Percentiles rank a stretch among this genome's conserved stretches.
Evolutionary conservation across 2,888 invertebrate genomes (phyloP).

Genomic region (Amphipyra tragopoginis): DNA sequence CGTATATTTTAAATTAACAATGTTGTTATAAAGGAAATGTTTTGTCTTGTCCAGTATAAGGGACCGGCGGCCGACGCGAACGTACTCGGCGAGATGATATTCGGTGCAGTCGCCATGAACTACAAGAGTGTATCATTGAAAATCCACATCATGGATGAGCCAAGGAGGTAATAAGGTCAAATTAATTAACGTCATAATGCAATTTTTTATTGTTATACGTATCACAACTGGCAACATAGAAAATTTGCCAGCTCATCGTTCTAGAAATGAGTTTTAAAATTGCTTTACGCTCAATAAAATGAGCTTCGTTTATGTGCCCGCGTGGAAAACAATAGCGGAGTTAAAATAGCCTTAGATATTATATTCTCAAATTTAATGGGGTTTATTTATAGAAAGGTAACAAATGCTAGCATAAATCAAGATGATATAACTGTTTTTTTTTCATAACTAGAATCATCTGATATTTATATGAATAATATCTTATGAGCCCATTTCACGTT

Average conservation of each 20-base stretch:
- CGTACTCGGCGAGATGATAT: conserved; percentile 96
- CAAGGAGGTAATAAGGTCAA: conserved; percentile 75
- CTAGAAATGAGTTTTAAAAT: conserved; percentile 6
- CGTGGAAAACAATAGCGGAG: not conserved
- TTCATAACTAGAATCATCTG: not conserved
- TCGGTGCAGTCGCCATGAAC: conserved; percentile 97
- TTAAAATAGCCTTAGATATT: conserved; percentile 4
- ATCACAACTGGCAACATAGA: conserved; percentile 8
- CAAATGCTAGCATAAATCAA: conserved; percentile 2
- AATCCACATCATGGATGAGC: conserved; percentile 92
- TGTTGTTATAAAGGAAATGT: conserved; percentile 16
- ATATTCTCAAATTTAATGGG: conserved; percentile 3
- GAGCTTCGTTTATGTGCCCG: conserved; percentile 1
- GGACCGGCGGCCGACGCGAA: conserved; percentile 92
- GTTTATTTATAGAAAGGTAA: conserved; percentile 14
- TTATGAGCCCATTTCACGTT: not conserved
- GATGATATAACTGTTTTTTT: not conserved
- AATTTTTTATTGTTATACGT: conserved; percentile 7
- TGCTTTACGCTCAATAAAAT: conserved; percentile 15
- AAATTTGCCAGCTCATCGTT: conserved; percentile 7
- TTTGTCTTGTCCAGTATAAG: conserved; percentile 88
- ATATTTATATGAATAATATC: not conserved
- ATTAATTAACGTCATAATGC: conserved; percentile 15
- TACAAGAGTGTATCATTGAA: conserved; percentile 96
- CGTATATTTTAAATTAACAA: conserved; percentile 4